These are phyloP conservation scores for Poecilus cupreus DNA, from an alignment of 2,888 invertebrate species.

Conservation along the genomic window DNA sequence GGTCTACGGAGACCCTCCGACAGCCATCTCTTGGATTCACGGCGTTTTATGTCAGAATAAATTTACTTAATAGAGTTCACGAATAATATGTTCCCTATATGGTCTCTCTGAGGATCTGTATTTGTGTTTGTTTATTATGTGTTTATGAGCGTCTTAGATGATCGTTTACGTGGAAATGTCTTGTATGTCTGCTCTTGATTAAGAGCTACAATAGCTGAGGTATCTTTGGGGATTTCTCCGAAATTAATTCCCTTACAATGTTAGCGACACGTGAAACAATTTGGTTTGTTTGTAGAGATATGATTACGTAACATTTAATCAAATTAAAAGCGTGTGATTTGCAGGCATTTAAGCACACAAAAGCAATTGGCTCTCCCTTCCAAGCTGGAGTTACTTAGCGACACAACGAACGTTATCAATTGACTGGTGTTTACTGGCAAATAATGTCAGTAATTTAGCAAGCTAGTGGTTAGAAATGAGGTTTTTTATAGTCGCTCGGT, in stretches of 20 bases:
- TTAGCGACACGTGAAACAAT: background rate
- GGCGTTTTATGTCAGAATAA: constrained; percentile 64
- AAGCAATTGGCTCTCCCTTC: background rate
- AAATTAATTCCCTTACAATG: constrained; percentile 31
- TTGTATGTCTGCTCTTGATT: constrained; percentile 25
- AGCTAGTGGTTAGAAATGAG: constrained; percentile 67
- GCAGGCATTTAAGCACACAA: background rate
- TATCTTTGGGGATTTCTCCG: background rate
- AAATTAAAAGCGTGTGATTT: constrained; percentile 2
- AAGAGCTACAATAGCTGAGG: background rate
- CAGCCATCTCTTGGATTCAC: constrained; percentile 49
- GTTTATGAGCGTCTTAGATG: constrained; percentile 43
- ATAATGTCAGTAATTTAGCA: constrained; percentile 68
- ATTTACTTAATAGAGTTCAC: constrained; percentile 63
- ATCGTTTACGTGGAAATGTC: constrained; percentile 26
- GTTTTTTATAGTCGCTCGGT: constrained; percentile 67
- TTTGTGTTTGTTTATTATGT: constrained; percentile 48
- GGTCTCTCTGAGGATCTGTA: constrained; percentile 22
- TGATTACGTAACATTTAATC: background rate
- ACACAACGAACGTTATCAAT: constrained; percentile 67
- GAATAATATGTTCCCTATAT: constrained; percentile 50
- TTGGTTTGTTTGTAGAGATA: background rate
- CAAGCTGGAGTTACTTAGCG: background rate
- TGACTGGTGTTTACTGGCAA: constrained; percentile 71
- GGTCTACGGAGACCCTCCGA: constrained; percentile 34